A percentile compares a stretch with the other conserved stretches of the same genome.
Evolutionary conservation across 1,140 invertebrate species (phyloP).

Genomic region (silkworm (Bombyx mori)): ASM3026992v2 NC_085111.1:18710001-18710500

Average conservation of each 20-base stretch:
- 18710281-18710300: constrained; percentile 95
- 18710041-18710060: too few species aligned
- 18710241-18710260: constrained; percentile 89
- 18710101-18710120: constrained; percentile 77
- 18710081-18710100: too few species aligned
- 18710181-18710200: constrained; percentile 85
- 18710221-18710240: constrained; percentile 87
- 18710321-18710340: constrained; percentile 91
- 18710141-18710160: constrained; percentile 93
- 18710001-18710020: too few species aligned
- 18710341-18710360: constrained; percentile 95
- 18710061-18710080: too few species aligned
- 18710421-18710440: constrained; percentile 92
- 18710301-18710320: constrained; percentile 80
- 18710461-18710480: constrained; percentile 97
- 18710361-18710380: constrained; percentile 95
- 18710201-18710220: constrained; percentile 94
- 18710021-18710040: too few species aligned
- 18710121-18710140: constrained; percentile 85
- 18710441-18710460: constrained; percentile 97
- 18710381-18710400: constrained; percentile 97
- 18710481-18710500: constrained; percentile 96
- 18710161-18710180: constrained; percentile 89
- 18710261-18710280: constrained; percentile 93
- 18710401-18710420: constrained; percentile 92